phyloP scores from a whole-genome alignment of 2,888 invertebrate species.

The Dioctria linearis region DNA sequence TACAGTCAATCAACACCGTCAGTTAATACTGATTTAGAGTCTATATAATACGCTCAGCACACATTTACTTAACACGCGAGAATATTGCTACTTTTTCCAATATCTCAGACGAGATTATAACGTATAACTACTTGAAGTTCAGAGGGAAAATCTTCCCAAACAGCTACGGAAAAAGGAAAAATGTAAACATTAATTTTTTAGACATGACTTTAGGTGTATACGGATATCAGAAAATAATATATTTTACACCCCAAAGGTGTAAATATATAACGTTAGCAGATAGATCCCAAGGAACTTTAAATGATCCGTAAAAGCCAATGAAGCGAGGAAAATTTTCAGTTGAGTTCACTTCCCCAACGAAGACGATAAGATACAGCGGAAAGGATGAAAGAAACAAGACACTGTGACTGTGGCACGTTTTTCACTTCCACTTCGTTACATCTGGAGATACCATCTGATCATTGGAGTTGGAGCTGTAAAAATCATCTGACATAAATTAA shows the following conservation, averaged over 20 bases:
- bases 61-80: no score
- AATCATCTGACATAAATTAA: slow-evolving; percentile 35
- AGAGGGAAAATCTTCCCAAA: not conserved
- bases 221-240: not conserved
- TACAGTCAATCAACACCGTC: not conserved
- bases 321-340: slow-evolving; percentile 41
- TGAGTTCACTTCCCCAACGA: slow-evolving; percentile 13
- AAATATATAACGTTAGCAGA: slow-evolving; percentile 4
- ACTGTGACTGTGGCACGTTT: slow-evolving; percentile 25
- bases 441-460: slow-evolving; percentile 7
- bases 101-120: not conserved
- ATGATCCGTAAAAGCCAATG: slow-evolving; percentile 42
- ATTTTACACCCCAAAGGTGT: slow-evolving; percentile 5
- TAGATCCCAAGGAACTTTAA: slow-evolving; percentile 6
- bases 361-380: slow-evolving; percentile 17
- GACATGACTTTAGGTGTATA: not conserved
- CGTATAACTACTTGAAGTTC: slow-evolving; percentile 1
- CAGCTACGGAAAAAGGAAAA: slow-evolving; percentile 5
- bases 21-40: no score
- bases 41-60: no score
- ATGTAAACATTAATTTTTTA: slow-evolving; percentile 7
- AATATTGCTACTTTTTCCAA: no score
- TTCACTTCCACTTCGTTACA: slow-evolving; percentile 35
- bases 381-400: slow-evolving; percentile 47
- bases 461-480: not conserved